Percentiles rank a stretch among this genome's conserved stretches.
These are phyloP conservation scores for Nasonovia ribisnigri DNA, from an alignment of 2,888 invertebrate species.

Conservation along the genomic window DNA sequence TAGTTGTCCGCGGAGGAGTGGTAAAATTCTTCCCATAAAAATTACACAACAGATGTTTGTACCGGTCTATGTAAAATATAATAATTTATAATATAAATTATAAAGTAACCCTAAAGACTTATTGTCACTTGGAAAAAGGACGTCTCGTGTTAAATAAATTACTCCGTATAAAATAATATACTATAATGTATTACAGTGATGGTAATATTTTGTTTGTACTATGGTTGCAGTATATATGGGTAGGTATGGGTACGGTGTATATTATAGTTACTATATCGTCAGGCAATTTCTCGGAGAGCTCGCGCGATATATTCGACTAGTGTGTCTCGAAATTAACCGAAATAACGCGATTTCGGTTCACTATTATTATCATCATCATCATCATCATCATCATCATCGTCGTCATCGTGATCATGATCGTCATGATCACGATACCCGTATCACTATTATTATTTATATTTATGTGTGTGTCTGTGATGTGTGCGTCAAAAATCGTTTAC, in stretches of 20 bases:
- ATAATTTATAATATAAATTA: neutral
- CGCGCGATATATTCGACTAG: neutral
- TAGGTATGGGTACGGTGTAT: too few relatives aligned
- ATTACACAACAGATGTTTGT: neutral
- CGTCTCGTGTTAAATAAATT: neutral
- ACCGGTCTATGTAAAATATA: neutral
- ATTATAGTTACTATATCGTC: neutral
- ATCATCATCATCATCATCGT: neutral
- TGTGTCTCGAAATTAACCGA: neutral
- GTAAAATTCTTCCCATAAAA: neutral
- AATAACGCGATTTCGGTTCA: slow-evolving; percentile 41
- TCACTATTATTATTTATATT: neutral
- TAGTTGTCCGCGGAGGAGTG: neutral
- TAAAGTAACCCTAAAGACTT: neutral
- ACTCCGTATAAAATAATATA: neutral
- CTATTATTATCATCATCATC: neutral
- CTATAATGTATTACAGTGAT: neutral
- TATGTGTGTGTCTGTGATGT: neutral
- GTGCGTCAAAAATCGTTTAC: neutral
- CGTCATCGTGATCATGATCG: neutral
- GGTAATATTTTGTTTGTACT: neutral
- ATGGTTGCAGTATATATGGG: neutral
- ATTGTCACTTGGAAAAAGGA: neutral
- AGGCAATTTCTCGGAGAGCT: neutral
- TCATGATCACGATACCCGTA: neutral